A percentile compares a stretch with the other conserved stretches of the same genome.
These are phyloP conservation scores for Aphelenchoides avenae DNA, from an alignment of 1,140 invertebrate species.

Conservation along the genomic window DNA sequence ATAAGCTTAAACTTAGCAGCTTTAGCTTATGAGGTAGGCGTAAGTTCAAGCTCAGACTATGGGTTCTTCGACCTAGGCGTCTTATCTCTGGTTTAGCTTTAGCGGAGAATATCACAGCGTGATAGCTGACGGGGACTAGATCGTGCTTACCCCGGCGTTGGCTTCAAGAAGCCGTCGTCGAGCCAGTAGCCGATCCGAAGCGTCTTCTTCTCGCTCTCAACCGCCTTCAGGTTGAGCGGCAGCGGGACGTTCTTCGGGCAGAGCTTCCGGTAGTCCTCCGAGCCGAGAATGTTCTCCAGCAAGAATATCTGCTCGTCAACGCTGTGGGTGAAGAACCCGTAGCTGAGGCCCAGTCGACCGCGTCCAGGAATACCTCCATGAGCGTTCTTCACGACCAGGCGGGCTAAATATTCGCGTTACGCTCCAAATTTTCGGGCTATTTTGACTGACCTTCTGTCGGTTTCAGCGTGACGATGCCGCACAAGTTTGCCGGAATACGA, in stretches of 20 bases:
- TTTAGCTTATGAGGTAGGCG: constrained; percentile 6
- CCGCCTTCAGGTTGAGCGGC: constrained; percentile 17
- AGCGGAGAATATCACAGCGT: background rate
- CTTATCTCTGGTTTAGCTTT: background rate
- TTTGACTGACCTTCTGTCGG: constrained; percentile 48
- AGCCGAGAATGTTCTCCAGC: constrained; percentile 1
- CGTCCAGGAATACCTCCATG: constrained; percentile 50
- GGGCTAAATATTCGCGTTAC: constrained; percentile 24
- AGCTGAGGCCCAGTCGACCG: constrained; percentile 47
- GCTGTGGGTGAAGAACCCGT: constrained; percentile 54
- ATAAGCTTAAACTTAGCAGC: constrained; percentile 3
- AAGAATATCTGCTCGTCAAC: constrained; percentile 36
- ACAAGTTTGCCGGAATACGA: constrained; percentile 61
- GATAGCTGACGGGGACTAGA: background rate
- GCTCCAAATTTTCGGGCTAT: background rate
- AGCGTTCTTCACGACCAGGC: constrained; percentile 34
- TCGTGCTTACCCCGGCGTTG: constrained; percentile 42
- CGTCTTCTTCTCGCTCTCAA: constrained; percentile 20
- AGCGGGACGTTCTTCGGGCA: constrained; percentile 15
- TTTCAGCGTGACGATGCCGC: constrained; percentile 61
- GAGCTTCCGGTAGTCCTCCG: constrained; percentile 15
- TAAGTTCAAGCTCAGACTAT: too few relatives aligned
- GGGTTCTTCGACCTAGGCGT: too few relatives aligned
- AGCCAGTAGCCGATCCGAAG: constrained; percentile 51
- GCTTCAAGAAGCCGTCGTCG: constrained; percentile 48